Base-by-base conservation (phyloP, 2,797 vertebrate genomes). In the Bradypus variegatus region DNA sequence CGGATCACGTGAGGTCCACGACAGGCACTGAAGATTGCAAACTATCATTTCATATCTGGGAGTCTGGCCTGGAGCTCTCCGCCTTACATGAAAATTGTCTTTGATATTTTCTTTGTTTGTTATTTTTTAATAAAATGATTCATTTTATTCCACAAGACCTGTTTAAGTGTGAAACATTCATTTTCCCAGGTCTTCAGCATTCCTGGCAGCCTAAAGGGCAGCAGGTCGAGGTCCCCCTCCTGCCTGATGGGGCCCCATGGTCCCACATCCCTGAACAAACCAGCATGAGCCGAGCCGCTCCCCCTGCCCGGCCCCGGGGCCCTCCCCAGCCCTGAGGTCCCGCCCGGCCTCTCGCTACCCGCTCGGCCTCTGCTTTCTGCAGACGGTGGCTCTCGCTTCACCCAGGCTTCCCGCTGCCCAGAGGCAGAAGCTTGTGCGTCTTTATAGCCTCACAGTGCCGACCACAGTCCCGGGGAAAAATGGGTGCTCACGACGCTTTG, bases 1-100 rank as follows among this genome's bases (percentile, higher is more conserved):
- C 41, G 38, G 11, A 55, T 23, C 5, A 5, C 0, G 0, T 1
- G 2, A 19, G 9, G 38, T 50, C 38, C 21, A 8, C 41, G 58
- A 81, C 0, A 72, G 84, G 53, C n/a, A 1, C 13, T 36, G n/a
- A 80, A 60, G 33, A 45, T 67, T 8, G 16, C 2, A 15, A 31
- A 21, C 14, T 14, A 25, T 31, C 3, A 1, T 67, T 33, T 31
- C 3, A 1, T 33, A 53, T n/a, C 48, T 62, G 5, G 27, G 27
- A 38, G 16, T 31, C 18, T 31, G 62, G 62, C 18, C 72, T 82
- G 36, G 23, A 33, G 14, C 5, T 6, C 25, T 77, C 83, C 5
- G n/a, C 64, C 64, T 38, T 41, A 33, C 78, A 0, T 31, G 69
- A 88, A 86, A 73, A 7, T 55, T 58, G 27, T 67, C n/a, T 69